These are phyloP conservation scores for Enteromius paludinosus DNA, from an alignment of 2,797 vertebrate species.

Conservation along the genomic window DNA sequence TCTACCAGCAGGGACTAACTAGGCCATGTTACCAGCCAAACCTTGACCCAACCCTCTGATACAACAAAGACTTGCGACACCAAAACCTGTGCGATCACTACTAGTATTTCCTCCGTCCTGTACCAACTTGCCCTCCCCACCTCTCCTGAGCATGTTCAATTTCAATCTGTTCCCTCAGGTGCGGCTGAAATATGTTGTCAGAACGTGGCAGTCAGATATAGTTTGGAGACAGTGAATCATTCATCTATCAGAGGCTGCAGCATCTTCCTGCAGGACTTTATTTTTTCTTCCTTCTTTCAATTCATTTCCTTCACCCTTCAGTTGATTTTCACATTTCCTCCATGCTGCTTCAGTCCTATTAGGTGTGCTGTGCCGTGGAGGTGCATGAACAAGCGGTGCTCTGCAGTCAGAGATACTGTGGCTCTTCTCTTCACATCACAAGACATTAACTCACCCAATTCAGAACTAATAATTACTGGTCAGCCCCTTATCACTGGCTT, in stretches of 20 bases:
- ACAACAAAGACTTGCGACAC: background rate
- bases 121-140: background rate
- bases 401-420: conserved; percentile 40
- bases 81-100: background rate
- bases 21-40: background rate
- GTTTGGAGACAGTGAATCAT: conserved; percentile 48
- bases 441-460: conserved; percentile 26
- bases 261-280: conserved; percentile 30
- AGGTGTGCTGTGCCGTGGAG: conserved; percentile 29
- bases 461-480: conserved; percentile 28
- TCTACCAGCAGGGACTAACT: background rate
- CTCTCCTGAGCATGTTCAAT: conserved; percentile 37
- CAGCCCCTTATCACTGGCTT: conserved; percentile 29
- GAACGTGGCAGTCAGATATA: conserved; percentile 40
- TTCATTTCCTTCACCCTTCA: conserved; percentile 56
- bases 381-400: conserved; percentile 3
- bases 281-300: conserved; percentile 31
- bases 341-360: conserved; percentile 46
- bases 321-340: conserved; percentile 50
- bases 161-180: conserved; percentile 41
- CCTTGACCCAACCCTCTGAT: conserved; percentile 7
- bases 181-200: conserved; percentile 38
- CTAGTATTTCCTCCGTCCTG: background rate
- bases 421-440: conserved; percentile 35
- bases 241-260: conserved; percentile 26